phyloP scores from a whole-genome alignment of 2,888 invertebrate genomes.

The Hylaea fasciaria region DNA sequence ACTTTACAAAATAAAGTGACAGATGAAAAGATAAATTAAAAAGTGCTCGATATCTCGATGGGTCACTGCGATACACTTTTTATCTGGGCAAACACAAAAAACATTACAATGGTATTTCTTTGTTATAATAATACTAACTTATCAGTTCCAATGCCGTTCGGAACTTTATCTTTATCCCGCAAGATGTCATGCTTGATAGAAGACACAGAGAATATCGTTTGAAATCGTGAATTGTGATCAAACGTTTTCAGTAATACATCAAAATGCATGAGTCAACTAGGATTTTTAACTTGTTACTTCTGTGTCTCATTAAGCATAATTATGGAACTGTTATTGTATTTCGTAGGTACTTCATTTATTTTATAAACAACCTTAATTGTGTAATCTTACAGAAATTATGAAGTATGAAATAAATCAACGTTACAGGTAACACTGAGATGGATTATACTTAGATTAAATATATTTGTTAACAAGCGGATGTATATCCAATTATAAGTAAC shows the following conservation, averaged over 20 bases:
- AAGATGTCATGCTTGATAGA: constrained; percentile 1
- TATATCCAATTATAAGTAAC: background rate
- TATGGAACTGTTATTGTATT: too few relatives aligned
- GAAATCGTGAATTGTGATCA: background rate
- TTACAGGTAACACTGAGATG: background rate
- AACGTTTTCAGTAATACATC: background rate
- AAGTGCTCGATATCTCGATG: constrained; percentile 11
- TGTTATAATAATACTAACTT: constrained; percentile 31
- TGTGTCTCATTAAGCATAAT: too few relatives aligned
- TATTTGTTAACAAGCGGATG: background rate
- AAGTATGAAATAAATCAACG: background rate
- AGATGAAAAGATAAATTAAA: background rate
- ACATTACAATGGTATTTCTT: constrained; percentile 24
- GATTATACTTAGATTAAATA: background rate
- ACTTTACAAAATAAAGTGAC: background rate
- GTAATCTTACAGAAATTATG: background rate
- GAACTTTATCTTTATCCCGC: constrained; percentile 4
- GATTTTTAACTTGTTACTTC: background rate
- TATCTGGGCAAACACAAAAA: constrained; percentile 13
- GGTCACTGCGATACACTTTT: background rate
- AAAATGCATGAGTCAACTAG: background rate
- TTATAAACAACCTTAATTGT: too few relatives aligned
- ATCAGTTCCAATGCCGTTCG: constrained; percentile 1
- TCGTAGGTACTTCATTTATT: too few relatives aligned
- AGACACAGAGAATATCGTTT: background rate